Evolutionary conservation across 2,888 invertebrate genomes (phyloP).

Genomic region (Napeogenes sylphis): DNA sequence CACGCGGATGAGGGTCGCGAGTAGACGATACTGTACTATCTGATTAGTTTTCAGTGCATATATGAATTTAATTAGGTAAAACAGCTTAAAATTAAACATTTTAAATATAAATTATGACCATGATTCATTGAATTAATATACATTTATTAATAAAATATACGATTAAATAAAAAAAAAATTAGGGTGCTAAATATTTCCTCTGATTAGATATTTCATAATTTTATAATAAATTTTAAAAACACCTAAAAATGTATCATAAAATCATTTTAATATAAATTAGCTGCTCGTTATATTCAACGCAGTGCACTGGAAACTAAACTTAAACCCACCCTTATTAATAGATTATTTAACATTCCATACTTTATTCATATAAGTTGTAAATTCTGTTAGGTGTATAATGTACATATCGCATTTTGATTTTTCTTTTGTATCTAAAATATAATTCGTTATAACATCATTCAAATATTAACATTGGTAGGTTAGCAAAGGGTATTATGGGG

Average conservation of each 20-base stretch:
- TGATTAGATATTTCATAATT: conserved; percentile 18
- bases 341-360: conserved; percentile 24
- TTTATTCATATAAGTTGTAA: conserved; percentile 18
- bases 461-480: not conserved
- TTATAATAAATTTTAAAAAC: conserved; percentile 11
- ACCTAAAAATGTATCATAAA: conserved; percentile 9
- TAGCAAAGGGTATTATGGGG: conserved; percentile 2
- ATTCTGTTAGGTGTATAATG: conserved; percentile 15
- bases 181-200: conserved; percentile 22
- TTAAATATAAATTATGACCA: not conserved
- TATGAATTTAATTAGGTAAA: not conserved
- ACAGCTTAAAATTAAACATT: not conserved
- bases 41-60: conserved; percentile 22
- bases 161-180: conserved; percentile 14
- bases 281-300: not conserved
- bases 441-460: not conserved
- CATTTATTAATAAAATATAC: too few relatives aligned
- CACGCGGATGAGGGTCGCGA: conserved; percentile 20
- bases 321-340: conserved; percentile 12
- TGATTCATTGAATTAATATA: too few relatives aligned
- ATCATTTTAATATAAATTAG: not conserved
- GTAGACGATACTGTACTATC: conserved; percentile 11
- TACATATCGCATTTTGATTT: conserved; percentile 19
- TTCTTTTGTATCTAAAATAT: conserved; percentile 5
- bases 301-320: conserved; percentile 25